Conservation (phyloP, 2,797 vertebrate genomes). For the Siniperca undulata region DNA sequence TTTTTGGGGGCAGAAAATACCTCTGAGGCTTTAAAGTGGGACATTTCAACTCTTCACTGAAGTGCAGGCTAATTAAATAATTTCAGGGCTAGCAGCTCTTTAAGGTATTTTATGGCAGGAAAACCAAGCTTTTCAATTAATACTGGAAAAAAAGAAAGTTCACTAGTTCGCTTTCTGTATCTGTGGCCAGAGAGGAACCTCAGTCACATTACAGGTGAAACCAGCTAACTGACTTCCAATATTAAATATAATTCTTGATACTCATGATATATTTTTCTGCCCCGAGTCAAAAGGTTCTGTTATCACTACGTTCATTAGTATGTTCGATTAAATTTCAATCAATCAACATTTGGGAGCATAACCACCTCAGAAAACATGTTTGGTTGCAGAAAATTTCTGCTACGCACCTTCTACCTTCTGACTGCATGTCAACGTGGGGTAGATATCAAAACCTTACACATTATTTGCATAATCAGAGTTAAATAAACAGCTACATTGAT, state of each 20-base stretch:
- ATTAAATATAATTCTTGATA: background rate
- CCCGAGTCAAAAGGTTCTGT: too few relatives aligned
- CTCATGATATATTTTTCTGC: background rate
- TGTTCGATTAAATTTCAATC: background rate
- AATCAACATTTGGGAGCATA: background rate
- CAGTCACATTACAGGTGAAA: background rate
- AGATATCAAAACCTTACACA: background rate
- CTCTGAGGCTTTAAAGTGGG: background rate
- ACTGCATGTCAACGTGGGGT: background rate
- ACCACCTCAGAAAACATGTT: background rate
- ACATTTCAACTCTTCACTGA: background rate
- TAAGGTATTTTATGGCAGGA: background rate
- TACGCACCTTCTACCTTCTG: background rate
- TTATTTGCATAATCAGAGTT: background rate
- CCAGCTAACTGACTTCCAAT: background rate
- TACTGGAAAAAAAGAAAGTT: background rate
- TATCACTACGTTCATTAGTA: too few relatives aligned
- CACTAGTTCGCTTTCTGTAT: background rate
- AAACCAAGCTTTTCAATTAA: background rate
- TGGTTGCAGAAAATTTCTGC: background rate
- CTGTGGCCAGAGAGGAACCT: background rate
- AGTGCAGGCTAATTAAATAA: background rate
- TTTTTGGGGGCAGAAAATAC: background rate
- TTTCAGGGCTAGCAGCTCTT: background rate
- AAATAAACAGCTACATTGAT: background rate